Evolutionary conservation across 1,140 invertebrate species (phyloP), one percentile per base, ranked within the genome.

Genomic region (Diachasma alloeum): DNA sequence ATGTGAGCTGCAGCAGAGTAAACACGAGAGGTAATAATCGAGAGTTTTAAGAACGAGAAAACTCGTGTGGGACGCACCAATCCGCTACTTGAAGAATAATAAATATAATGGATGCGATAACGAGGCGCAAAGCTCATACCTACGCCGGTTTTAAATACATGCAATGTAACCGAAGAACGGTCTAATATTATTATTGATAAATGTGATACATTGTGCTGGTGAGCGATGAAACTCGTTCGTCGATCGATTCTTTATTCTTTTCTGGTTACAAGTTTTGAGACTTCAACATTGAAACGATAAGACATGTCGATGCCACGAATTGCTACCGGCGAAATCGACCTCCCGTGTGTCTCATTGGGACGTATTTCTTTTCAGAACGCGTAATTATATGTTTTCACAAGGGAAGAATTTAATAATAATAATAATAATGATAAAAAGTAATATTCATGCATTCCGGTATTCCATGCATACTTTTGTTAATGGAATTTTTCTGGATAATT

Each of bases 81-180:
- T 31, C 31, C 31, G 31, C 31, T 31, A 31, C 31, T 31, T 31
- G 31, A 31, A 31, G 31, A 31, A 70, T 75, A 75, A 75, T 75
- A 75, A 75, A 69, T 75, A 70, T 66, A 70, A 75, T 69, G 74
- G 69, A 70, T 69, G 46, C 31, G 74, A 75, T 75, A 75, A 75
- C 66, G 59, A 75, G 74, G 63, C 44, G 22, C 53, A 74, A 75
- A 75, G 74, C 74, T 70, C 19, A 70, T 67, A 56, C 69, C 66
- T 67, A 46, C 36, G 15, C 26, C 15, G 42, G 66, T 48, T 75
- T 67, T 37, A 69, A n/a, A 56, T 6, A 69, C 69, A 70, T 66
- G n/a, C 11, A 31, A 31, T 31, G 22, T 53, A 17, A 74, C 37
- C 31, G 17, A 11, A 39, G 59, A 66, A n/a, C n/a, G n/a, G 74